These are phyloP conservation scores for Catostomus latipinnis DNA, from an alignment of 2,797 vertebrate genomes.

Conservation along the genomic window DNA sequence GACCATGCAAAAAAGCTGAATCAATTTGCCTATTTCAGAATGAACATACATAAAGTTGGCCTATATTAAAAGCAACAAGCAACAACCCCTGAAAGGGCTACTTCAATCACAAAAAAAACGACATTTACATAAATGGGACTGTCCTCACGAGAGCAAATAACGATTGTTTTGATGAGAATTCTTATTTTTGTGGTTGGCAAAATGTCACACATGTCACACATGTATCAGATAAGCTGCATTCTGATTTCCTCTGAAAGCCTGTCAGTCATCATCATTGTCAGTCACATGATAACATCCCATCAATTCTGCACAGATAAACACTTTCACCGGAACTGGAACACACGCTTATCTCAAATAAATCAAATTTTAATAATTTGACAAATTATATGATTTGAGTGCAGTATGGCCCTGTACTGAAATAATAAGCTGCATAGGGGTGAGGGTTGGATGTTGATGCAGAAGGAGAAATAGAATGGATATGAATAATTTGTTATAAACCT, in stretches of 20 bases:
- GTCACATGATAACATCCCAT: slow-evolving; percentile 23
- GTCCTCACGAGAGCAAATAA: slow-evolving; percentile 46
- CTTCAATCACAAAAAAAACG: slow-evolving; percentile 7
- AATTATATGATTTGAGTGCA: too few relatives aligned
- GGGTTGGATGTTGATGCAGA: not conserved
- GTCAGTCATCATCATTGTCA: not conserved
- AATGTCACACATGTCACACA: slow-evolving; percentile 66
- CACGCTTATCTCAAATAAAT: slow-evolving; percentile 2
- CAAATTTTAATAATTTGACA: too few relatives aligned
- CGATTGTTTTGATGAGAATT: slow-evolving; percentile 64
- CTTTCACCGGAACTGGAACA: slow-evolving; percentile 37
- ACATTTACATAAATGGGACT: slow-evolving; percentile 48
- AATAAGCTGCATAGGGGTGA: not conserved
- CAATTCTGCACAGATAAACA: slow-evolving; percentile 56
- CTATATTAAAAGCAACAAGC: not conserved
- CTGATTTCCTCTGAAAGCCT: slow-evolving; percentile 38
- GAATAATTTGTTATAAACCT: not conserved
- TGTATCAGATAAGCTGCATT: slow-evolving; percentile 50
- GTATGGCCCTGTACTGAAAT: too few relatives aligned
- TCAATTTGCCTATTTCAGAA: not conserved
- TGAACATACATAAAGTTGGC: not conserved
- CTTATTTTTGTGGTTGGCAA: slow-evolving; percentile 71
- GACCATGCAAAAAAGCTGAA: not conserved
- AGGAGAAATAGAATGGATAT: not conserved
- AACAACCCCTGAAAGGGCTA: not conserved